These are phyloP conservation scores for Tragelaphus imberbis DNA, from an alignment of 2,113 vertebrate species.

Conservation along the genomic window DNA sequence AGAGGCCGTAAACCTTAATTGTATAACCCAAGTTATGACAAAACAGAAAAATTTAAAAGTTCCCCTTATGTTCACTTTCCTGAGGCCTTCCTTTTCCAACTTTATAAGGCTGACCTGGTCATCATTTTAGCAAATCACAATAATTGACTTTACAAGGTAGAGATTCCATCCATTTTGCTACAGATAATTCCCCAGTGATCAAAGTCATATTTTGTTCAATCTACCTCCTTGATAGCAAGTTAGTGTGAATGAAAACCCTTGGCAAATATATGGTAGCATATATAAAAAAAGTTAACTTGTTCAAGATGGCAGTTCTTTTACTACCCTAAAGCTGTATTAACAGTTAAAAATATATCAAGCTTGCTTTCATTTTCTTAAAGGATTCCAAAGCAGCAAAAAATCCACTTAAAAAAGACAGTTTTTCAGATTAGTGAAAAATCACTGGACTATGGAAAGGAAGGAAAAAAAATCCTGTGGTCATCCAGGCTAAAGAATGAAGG, in stretches of 20 bases:
- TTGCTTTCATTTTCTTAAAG: constrained; percentile 28
- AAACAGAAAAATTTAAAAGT: not conserved
- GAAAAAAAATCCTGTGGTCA: not conserved
- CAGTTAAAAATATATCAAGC: not conserved
- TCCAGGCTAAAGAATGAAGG: not conserved
- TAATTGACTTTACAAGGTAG: not conserved
- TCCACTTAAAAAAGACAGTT: not conserved
- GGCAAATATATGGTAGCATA: not conserved
- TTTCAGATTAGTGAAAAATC: not conserved
- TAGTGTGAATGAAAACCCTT: constrained; percentile 6
- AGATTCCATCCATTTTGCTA: not conserved
- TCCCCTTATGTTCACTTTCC: not conserved
- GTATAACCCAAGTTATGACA: not conserved
- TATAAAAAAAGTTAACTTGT: constrained; percentile 10
- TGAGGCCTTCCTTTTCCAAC: not conserved
- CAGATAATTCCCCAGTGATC: not conserved
- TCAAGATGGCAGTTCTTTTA: not conserved
- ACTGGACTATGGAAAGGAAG: not conserved
- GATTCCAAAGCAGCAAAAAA: not conserved
- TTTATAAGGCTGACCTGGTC: not conserved
- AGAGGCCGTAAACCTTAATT: not conserved
- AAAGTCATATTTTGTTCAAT: not conserved
- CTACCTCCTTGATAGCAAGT: not conserved
- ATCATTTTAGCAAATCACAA: not conserved
- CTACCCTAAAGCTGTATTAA: not conserved